Conservation (phyloP, 2,113 vertebrate genomes). For the Tauraco erythrolophus region DNA sequence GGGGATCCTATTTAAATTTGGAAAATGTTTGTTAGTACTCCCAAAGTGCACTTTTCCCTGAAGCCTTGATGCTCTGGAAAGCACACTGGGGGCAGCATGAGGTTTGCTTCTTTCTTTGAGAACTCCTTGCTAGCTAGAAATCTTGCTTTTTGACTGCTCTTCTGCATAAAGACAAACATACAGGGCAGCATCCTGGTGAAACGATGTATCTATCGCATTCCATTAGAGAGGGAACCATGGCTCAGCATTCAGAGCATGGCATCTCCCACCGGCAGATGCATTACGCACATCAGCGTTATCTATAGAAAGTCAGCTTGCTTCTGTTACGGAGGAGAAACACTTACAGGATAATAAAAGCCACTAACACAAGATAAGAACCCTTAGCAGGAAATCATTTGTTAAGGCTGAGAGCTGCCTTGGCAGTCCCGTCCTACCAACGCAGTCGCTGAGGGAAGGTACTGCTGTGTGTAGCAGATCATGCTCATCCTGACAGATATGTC, state of each 20-base stretch:
- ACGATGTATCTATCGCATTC: too few relatives aligned
- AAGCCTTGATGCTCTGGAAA: neutral
- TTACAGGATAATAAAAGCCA: neutral
- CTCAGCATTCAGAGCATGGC: neutral
- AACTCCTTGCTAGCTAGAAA: neutral
- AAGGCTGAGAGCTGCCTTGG: neutral
- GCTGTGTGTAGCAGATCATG: neutral
- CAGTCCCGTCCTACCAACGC: neutral
- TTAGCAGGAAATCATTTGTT: neutral
- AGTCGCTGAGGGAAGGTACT: neutral
- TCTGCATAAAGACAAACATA: neutral
- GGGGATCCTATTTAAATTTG: neutral
- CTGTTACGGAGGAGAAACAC: neutral
- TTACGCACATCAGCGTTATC: neutral
- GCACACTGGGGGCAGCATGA: neutral
- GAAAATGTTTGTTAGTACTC: neutral
- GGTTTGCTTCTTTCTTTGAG: neutral
- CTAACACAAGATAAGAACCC: neutral
- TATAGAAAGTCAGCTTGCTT: neutral
- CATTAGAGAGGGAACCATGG: rapidly evolving
- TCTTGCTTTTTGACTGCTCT: neutral
- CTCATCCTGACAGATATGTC: neutral
- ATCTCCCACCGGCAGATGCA: neutral
- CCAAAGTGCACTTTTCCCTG: rapidly evolving
- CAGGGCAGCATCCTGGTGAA: neutral